Percentiles rank a stretch among this genome's conserved stretches.
Conservation (phyloP, 1,140 invertebrate species). For the Lasioglossum albipes region DNA sequence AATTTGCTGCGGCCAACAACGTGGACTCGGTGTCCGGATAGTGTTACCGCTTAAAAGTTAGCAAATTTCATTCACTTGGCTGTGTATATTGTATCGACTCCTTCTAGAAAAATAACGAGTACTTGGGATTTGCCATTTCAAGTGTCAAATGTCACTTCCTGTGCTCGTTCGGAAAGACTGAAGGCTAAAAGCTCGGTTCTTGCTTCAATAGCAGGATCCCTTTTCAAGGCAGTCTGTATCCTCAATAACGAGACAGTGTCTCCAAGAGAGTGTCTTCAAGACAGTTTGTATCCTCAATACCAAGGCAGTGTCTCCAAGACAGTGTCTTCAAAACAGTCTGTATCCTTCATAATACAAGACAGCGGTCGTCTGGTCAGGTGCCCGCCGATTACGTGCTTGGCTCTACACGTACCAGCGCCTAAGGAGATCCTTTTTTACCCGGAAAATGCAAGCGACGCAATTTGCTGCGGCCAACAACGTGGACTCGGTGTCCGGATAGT, state of each 20-base stretch:
- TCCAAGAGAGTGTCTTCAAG: too few species aligned
- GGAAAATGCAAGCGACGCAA: conserved; percentile 23
- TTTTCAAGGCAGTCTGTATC: too few species aligned
- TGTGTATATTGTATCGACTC: not conserved
- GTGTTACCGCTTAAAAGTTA: not conserved
- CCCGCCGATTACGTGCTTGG: not conserved
- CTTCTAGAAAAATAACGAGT: not conserved
- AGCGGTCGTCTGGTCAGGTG: conserved; percentile 17
- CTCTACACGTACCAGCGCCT: too few species aligned
- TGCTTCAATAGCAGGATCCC: too few species aligned
- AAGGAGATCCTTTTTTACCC: not conserved
- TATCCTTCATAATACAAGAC: too few species aligned
- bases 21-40: not conserved
- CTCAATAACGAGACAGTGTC: too few species aligned
- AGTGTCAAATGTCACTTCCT: too few species aligned
- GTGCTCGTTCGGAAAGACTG: too few species aligned
- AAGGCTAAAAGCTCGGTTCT: too few species aligned
- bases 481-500: not conserved
- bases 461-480: not conserved
- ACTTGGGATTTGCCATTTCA: not conserved
- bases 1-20: not conserved
- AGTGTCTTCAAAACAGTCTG: too few species aligned
- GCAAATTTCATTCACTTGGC: not conserved
- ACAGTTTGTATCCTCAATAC: too few species aligned
- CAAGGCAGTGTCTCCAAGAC: too few species aligned